phyloP scores from a whole-genome alignment of 2,888 invertebrate genomes.

The Netelia fuscicornis region DNA sequence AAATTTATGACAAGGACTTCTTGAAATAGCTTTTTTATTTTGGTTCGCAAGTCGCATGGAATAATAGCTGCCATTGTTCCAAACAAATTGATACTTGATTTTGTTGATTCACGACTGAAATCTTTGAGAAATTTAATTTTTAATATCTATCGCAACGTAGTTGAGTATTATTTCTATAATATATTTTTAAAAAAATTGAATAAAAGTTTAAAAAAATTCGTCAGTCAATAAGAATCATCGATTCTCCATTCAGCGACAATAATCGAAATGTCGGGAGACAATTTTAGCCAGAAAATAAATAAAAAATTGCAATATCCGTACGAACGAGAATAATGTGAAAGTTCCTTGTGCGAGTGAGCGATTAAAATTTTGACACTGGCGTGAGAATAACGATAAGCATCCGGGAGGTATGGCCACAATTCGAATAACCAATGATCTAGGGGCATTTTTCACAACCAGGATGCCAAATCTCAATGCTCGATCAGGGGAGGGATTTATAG shows the following conservation, averaged over 20 bases:
- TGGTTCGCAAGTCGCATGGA: neutral
- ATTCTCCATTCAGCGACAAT: neutral
- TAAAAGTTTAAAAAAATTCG: neutral
- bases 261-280: neutral
- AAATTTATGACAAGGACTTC: neutral
- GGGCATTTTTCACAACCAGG: conserved; percentile 1
- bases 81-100: neutral
- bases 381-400: conserved; percentile 44
- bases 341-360: neutral
- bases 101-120: neutral
- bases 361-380: conserved; percentile 17
- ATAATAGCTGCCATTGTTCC: neutral
- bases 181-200: neutral
- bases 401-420: conserved; percentile 1
- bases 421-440: conserved; percentile 31
- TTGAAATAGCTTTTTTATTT: too few relatives aligned
- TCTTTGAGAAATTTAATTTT: neutral
- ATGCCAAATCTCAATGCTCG: conserved; percentile 28
- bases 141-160: too few relatives aligned
- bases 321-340: neutral
- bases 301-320: neutral
- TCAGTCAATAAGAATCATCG: neutral
- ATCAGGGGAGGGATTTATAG: conserved; percentile 36
- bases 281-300: neutral
- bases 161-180: too few relatives aligned